Evolutionary conservation across 2,113 vertebrate species (phyloP), one percentile per base, ranked within the genome.

Genomic region (Forbesichthys papilliferus): DNA sequence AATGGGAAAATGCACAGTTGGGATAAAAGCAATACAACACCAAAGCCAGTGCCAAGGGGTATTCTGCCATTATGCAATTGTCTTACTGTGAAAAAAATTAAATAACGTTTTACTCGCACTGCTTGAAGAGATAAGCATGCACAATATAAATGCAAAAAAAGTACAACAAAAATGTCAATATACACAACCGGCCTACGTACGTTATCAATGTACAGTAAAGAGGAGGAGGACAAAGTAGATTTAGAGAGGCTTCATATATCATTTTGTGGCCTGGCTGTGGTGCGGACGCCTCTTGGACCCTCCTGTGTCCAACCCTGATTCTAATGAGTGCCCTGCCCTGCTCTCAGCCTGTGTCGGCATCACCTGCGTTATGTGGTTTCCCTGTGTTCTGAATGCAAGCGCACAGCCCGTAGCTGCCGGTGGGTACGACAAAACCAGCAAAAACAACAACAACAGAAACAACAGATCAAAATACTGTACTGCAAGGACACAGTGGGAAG

Each of bases 1-100:
- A 87, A 84, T 85, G 70, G 86, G 82, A 87, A 84, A 84, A 78
- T 14, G 57, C 67, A 77, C 62, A 71, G 66, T 84, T 85, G 74
- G 71, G 69, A 74, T 20, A 52, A 52, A 86, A 81, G 82, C 72
- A 83, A 81, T 81, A 49, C 80, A 59, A 61, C 5, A 0, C 53
- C 34, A 69, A 5, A 55, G 69, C 62, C 33, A 70, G 57, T 46
- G 81, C 84, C 87, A 82, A 69, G 60, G 82, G 87, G 80, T 80
- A 78, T 70, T 69, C 68, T 73, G 66, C 71, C 82, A 71, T 73
- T 74, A 79, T 79, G 60, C 78, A 83, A 79, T 51, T 72, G 58
- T 87, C 83, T 70, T 84, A 78, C 52, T 47, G 48, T 58, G 76
- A 74, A 78, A 76, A 77, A 57, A 55, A 66, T 10, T 33, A 56